Conservation (phyloP, 2,888 invertebrate species). For the Notodonta dromedarius region DNA sequence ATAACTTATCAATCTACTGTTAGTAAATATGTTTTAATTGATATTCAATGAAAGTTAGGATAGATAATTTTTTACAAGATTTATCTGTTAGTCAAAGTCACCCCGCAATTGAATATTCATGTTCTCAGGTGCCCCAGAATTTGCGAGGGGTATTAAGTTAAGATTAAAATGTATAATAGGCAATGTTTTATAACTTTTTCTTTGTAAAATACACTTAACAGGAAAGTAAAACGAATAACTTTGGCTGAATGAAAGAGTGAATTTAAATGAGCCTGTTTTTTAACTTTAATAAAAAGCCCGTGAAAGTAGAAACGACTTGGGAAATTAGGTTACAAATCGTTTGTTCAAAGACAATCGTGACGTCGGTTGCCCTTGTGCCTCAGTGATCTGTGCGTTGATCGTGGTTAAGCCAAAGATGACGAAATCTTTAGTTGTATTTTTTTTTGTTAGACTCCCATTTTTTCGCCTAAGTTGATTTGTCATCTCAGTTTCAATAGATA, state of each 20-base stretch:
- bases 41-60: neutral
- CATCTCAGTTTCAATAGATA: neutral
- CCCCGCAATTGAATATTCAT: conserved; percentile 34
- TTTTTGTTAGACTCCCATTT: neutral
- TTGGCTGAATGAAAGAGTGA: conserved; percentile 23
- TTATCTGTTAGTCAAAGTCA: conserved; percentile 25
- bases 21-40: neutral
- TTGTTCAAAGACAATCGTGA: conserved; percentile 27
- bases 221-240: conserved; percentile 23
- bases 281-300: conserved; percentile 26
- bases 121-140: conserved; percentile 21
- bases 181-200: conserved; percentile 18
- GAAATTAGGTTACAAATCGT: conserved; percentile 23
- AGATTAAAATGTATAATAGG: conserved; percentile 29
- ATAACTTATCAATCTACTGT: neutral
- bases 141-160: conserved; percentile 9
- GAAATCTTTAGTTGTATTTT: neutral
- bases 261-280: conserved; percentile 32
- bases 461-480: neutral
- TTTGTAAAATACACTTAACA: conserved; percentile 20
- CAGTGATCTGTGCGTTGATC: neutral
- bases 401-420: neutral
- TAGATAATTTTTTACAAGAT: conserved; percentile 6
- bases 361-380: conserved; percentile 20
- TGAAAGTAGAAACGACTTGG: conserved; percentile 26